Percentiles rank a stretch among this genome's conserved stretches.
These are phyloP conservation scores for Panthera leo DNA, from an alignment of 2,113 vertebrate species.

Conservation along the genomic window DNA sequence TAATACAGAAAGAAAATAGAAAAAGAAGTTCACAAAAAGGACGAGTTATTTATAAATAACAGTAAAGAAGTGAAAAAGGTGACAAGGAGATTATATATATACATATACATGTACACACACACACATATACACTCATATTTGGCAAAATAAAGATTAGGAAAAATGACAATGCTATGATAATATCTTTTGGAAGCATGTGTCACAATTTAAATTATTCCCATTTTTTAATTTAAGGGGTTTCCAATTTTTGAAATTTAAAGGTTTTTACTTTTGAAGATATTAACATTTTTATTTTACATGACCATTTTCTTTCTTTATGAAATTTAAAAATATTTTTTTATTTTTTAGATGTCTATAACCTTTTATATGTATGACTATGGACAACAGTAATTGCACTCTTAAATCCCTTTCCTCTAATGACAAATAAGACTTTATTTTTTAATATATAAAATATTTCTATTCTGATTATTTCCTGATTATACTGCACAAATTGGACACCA, in stretches of 20 bases:
- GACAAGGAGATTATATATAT: not conserved
- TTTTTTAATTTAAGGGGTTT: not conserved
- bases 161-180: not conserved
- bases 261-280: not conserved
- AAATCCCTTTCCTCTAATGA: not conserved
- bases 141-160: not conserved
- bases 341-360: not conserved
- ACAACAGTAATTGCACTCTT: not conserved
- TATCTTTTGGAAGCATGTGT: not conserved
- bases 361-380: not conserved
- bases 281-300: not conserved
- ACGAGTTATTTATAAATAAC: not conserved
- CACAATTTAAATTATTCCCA: not conserved
- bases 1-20: not conserved
- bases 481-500: not conserved
- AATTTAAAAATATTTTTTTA: not conserved
- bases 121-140: not conserved
- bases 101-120: not conserved
- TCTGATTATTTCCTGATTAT: not conserved
- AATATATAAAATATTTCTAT: not conserved
- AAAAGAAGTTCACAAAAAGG: not conserved
- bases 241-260: not conserved
- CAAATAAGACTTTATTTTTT: not conserved
- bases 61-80: not conserved
- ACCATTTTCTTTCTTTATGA: not conserved